Evolutionary conservation across 2,888 invertebrate species (phyloP).

Genomic region (Melolontha melolontha): DNA sequence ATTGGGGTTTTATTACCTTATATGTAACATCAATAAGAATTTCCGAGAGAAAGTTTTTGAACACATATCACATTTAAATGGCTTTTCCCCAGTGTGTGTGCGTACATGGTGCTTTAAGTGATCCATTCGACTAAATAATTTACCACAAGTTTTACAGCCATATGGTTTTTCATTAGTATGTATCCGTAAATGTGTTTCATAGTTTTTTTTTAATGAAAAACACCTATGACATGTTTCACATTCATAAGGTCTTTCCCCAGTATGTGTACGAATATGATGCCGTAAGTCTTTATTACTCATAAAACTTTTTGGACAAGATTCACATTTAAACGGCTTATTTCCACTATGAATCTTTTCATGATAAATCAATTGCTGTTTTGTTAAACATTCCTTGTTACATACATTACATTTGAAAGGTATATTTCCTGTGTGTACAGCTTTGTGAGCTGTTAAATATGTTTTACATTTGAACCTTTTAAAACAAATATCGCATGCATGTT

Average conservation of each 20-base stretch:
- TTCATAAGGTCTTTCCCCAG: constrained; percentile 39
- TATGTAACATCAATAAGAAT: constrained; percentile 49
- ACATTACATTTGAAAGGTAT: constrained; percentile 38
- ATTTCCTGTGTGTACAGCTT: constrained; percentile 34
- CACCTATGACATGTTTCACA: constrained; percentile 36
- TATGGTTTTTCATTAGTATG: constrained; percentile 43
- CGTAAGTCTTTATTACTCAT: constrained; percentile 41
- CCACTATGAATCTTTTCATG: constrained; percentile 43
- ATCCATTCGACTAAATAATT: constrained; percentile 42
- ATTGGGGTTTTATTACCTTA: constrained; percentile 12
- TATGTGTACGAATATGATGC: constrained; percentile 39
- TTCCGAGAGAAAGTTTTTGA: constrained; percentile 52
- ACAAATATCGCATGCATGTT: constrained; percentile 40
- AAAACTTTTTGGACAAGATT: constrained; percentile 40
- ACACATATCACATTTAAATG: constrained; percentile 51
- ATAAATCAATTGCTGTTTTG: constrained; percentile 39
- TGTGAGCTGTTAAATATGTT: constrained; percentile 36
- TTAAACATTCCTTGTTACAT: constrained; percentile 39
- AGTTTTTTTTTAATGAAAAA: constrained; percentile 41
- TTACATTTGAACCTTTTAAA: constrained; percentile 41
- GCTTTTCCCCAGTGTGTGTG: constrained; percentile 39
- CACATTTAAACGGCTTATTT: constrained; percentile 38
- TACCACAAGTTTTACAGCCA: constrained; percentile 40
- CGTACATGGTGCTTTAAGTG: constrained; percentile 40
- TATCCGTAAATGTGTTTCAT: constrained; percentile 41